phyloP scores from a whole-genome alignment of 2,113 vertebrate genomes.

The Catharus bicknelli region DNA sequence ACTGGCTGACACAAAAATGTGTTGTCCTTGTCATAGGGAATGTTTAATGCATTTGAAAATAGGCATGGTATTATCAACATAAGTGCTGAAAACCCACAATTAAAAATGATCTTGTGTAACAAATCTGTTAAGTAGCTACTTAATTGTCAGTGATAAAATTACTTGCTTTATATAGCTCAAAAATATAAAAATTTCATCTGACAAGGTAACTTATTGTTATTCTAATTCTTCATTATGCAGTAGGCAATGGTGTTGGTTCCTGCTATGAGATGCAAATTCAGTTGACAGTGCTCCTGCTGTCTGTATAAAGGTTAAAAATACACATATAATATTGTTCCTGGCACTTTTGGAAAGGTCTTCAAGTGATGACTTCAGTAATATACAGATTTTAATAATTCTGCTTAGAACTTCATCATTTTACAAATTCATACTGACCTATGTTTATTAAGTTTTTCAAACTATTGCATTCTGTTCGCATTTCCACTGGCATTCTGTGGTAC shows the following conservation, averaged over 20 bases:
- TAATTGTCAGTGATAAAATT: slow-evolving; percentile 5
- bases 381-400: slow-evolving; percentile 26
- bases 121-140: not conserved
- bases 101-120: not conserved
- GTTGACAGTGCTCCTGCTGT: slow-evolving; percentile 52
- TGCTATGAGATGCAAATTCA: slow-evolving; percentile 60
- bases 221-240: slow-evolving; percentile 57
- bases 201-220: slow-evolving; percentile 63
- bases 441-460: slow-evolving; percentile 23
- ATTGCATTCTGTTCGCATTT: not conserved
- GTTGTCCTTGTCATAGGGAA: not conserved
- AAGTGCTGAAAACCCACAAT: not conserved
- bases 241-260: slow-evolving; percentile 19
- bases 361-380: slow-evolving; percentile 41
- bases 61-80: not conserved
- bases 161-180: not conserved
- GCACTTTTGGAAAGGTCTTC: slow-evolving; percentile 47
- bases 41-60: not conserved
- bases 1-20: not conserved
- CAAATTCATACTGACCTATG: not conserved
- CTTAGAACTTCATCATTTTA: slow-evolving; percentile 10
- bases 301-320: slow-evolving; percentile 65
- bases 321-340: slow-evolving; percentile 35
- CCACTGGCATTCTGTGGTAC: not conserved
- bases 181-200: slow-evolving; percentile 11